Evolutionary conservation across 64 coral and sea anemone species (phyloP).

Genomic region (Actinia equina): DNA sequence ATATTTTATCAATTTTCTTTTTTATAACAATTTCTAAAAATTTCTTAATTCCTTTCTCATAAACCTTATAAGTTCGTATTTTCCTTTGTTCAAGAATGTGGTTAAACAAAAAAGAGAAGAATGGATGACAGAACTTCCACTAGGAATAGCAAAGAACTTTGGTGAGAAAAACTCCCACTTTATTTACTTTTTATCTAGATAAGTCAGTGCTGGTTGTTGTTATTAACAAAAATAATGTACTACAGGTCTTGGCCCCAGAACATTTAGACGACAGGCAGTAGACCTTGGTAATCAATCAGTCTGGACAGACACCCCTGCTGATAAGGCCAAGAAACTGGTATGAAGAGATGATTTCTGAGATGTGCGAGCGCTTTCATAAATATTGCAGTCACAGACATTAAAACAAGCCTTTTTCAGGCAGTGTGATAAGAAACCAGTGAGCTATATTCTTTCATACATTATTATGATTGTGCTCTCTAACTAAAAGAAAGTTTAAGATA

Average conservation of each 20-base stretch:
- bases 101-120: conserved; percentile 73
- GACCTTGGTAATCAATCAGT: conserved; percentile 86
- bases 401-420: no score
- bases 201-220: background rate
- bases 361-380: no score
- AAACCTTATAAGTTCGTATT: background rate
- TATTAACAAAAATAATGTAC: background rate
- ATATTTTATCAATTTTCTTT: background rate
- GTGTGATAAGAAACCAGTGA: no score
- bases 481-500: no score
- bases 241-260: conserved; percentile 86
- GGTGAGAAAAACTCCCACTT: conserved; percentile 38
- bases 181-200: background rate
- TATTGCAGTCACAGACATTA: no score
- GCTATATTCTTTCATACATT: no score
- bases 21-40: no score
- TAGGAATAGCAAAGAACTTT: conserved; percentile 94
- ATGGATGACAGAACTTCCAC: conserved; percentile 99
- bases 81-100: conserved; percentile 45
- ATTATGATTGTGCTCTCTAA: no score
- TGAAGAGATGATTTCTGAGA: background rate
- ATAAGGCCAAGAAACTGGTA: conserved; percentile 68
- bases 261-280: conserved; percentile 67
- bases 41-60: no score
- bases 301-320: conserved; percentile 92